Evolutionary conservation across 2,888 invertebrate species (phyloP), one percentile per base, ranked within the genome.

Genomic region (Epicampocera succincta): DNA sequence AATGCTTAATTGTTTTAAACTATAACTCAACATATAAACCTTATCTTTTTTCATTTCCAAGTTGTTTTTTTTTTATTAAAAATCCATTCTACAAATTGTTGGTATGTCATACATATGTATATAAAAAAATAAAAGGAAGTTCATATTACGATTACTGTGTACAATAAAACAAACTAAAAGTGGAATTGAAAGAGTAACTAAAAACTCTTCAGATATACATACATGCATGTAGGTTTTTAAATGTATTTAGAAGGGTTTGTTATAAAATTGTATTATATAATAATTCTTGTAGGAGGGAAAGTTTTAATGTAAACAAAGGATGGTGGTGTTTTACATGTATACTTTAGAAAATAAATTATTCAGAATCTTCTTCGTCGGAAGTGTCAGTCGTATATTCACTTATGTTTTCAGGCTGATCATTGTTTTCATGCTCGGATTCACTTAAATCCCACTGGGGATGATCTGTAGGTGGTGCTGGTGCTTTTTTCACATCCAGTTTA

Each of bases 361-460:
- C 87, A 82, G 86, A 86, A 80, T 93, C 93, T 85, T 93, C 93
- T 85, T 93, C 93, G 56, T 93, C 93, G 85, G 93, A 93, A 89
- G 93, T 93, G 88, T 94, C 94, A 90, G 94, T 94, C 86, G 94
- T 93, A 86, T 93, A 94, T 88, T 94, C 94, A 89, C 93, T 93
- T 87, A 93, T 93, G 89, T 93, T 93, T 88, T 92, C 93, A 85
- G 93, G 93, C 86, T 93, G 92, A 84, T 93, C 93, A 77, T 90
- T 89, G 79, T 91, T 90, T 85, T 95, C 95, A 78, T 95, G 95
- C 89, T 98, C 98, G 61, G 98, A 97, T 88, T 98, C 97, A 85
- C 96, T 96, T 88, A 98, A 96, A 88, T 98, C 97, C 98, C 99
- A 99, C 92, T 98, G 98, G n/a, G 98, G 98, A 92, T 98, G 98